Evolutionary conservation across 2,888 invertebrate genomes (phyloP), one percentile per base, ranked within the genome.

Genomic region (Abscondita cerata): DNA sequence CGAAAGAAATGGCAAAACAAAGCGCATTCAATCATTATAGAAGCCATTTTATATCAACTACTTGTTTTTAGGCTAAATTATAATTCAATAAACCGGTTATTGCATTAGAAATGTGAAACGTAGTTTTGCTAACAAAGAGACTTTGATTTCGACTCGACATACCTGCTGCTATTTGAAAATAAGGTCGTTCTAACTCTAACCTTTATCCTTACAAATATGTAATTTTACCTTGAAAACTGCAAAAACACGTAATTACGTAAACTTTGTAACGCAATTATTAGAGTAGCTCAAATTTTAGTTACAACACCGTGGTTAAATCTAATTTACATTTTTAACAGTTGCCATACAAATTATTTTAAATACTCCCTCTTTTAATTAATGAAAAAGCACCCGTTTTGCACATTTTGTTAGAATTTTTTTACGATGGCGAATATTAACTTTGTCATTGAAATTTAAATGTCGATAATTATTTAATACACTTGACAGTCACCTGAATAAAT

Each of bases 61-160:
- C 75, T 71, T 74, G 76, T 77, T 79, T 78, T 79, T 78, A 76
- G 78, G 77, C 75, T 77, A 76, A 76, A 78, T 77, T 78, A 76
- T 76, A 76, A 78, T 78, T 79, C 78, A 78, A 77, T 77, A 76
- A 78, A 78, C 79, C 78, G 78, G 78, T 79, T 75, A 70, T 67
- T 72, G 76, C 70, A 75, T 78, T 78, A 78, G 78, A 77, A 78
- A 67, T 59, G 65, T 59, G 68, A 71, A 71, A 76, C 75, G 75
- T 72, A 75, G 76, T 77, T 76, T 75, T 72, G 74, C 73, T 73
- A 78, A 77, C 77, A 77, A 77, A 78, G 76, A 76, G 75, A 76
- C 72, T 73, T 73, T 71, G 73, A 73, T 76, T 77, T 75, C 75
- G 73, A 75, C 74, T 73, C 72, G 73, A 77, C 44, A 44, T 44